These are phyloP conservation scores for Polietes domitor DNA, from an alignment of 2,888 invertebrate species.

Conservation along the genomic window DNA sequence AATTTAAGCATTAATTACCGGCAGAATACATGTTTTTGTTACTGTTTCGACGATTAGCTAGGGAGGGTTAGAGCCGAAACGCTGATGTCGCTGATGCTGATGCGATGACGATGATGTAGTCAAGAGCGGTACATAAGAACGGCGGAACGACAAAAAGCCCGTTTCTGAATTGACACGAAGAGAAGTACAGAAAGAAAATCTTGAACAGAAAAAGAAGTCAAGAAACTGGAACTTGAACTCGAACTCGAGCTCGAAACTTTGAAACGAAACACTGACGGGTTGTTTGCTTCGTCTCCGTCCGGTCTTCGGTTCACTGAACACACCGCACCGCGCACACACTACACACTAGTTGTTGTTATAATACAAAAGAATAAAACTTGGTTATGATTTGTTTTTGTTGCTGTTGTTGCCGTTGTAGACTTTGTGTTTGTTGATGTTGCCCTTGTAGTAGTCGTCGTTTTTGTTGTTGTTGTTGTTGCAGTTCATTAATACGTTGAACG, in stretches of 20 bases:
- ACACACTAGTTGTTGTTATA: neutral
- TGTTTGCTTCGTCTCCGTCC: constrained; percentile 20
- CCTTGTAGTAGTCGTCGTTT: neutral
- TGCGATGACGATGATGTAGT: constrained; percentile 48
- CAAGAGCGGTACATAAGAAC: constrained; percentile 36
- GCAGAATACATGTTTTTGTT: constrained; percentile 75
- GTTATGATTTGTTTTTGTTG: neutral
- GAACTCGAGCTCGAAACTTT: constrained; percentile 40
- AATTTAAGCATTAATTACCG: constrained; percentile 74
- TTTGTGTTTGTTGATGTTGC: neutral
- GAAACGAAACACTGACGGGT: constrained; percentile 22
- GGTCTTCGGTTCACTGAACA: too few species aligned
- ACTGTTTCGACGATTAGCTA: constrained; percentile 40
- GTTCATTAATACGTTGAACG: constrained; percentile 11
- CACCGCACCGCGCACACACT: too few species aligned
- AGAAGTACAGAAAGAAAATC: constrained; percentile 25
- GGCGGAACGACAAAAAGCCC: neutral
- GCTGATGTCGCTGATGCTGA: constrained; percentile 17
- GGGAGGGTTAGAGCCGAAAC: constrained; percentile 13
- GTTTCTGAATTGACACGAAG: neutral
- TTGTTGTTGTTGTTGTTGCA: neutral
- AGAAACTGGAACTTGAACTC: constrained; percentile 52
- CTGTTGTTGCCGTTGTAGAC: neutral
- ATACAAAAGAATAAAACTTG: neutral
- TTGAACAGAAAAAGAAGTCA: constrained; percentile 15